These are phyloP conservation scores for Tetramorium alpestre DNA, from an alignment of 1,140 invertebrate genomes.

Conservation along the genomic window DNA sequence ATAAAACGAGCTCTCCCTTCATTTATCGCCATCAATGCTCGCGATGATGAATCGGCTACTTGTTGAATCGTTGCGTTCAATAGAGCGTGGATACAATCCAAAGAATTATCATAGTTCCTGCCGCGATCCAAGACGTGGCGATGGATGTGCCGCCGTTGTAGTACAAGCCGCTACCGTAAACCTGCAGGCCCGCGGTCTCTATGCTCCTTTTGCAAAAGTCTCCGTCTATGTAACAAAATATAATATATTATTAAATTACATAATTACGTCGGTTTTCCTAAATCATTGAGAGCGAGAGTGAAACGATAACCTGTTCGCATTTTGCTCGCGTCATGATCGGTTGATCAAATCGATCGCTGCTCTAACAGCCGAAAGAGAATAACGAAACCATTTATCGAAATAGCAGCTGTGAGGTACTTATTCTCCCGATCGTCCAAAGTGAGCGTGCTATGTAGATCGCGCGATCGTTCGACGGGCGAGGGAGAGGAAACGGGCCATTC, in stretches of 20 bases:
- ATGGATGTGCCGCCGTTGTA: slow-evolving; percentile 87
- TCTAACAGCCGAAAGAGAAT: neutral
- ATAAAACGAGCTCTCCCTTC: neutral
- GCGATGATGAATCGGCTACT: neutral
- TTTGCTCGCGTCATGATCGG: neutral
- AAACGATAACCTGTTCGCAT: neutral
- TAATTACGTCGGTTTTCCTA: neutral
- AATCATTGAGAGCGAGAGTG: neutral
- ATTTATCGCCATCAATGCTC: neutral
- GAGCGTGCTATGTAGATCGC: slow-evolving; percentile 34
- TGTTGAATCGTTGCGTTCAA: neutral
- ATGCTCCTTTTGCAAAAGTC: slow-evolving; percentile 95
- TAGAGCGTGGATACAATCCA: slow-evolving; percentile 37
- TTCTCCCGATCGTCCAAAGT: neutral
- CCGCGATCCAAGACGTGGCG: slow-evolving; percentile 29
- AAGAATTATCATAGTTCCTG: slow-evolving; percentile 36
- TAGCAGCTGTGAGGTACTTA: neutral
- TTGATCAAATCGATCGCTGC: neutral
- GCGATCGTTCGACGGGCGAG: slow-evolving; percentile 19
- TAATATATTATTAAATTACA: neutral
- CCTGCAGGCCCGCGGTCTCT: slow-evolving; percentile 93
- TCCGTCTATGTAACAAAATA: slow-evolving; percentile 87
- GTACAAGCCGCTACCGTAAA: slow-evolving; percentile 92
- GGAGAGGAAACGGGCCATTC: slow-evolving; percentile 36
- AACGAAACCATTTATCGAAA: slow-evolving; percentile 3